Evolutionary conservation across 2,888 invertebrate genomes (phyloP).

Genomic region (Microctonus hyperodae): DNA sequence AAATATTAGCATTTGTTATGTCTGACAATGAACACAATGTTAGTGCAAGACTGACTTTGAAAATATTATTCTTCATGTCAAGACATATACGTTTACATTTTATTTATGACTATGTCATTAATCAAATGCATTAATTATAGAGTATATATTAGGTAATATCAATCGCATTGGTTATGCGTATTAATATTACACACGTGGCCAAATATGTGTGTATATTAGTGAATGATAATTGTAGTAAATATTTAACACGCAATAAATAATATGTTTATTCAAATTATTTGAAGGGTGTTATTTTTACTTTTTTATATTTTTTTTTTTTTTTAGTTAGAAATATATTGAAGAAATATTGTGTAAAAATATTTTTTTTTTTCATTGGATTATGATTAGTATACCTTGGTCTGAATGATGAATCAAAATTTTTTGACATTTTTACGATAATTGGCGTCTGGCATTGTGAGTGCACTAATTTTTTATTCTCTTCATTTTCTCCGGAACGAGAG

Average conservation of each 20-base stretch:
- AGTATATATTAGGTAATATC: constrained; percentile 21
- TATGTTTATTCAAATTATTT: background rate
- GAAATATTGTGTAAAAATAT: background rate
- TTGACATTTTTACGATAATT: constrained; percentile 46
- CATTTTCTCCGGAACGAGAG: constrained; percentile 40
- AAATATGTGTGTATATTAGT: constrained; percentile 19
- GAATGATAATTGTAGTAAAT: constrained; percentile 1
- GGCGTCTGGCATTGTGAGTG: constrained; percentile 42
- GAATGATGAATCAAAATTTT: constrained; percentile 47
- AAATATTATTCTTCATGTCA: background rate
- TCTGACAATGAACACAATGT: background rate
- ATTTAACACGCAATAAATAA: background rate
- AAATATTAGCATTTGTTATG: background rate
- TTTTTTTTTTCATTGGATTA: background rate
- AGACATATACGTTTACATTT: constrained; percentile 34
- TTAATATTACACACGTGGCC: constrained; percentile 16
- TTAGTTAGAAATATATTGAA: background rate
- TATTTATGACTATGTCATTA: constrained; percentile 33
- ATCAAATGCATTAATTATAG: constrained; percentile 34
- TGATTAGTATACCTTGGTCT: constrained; percentile 49
- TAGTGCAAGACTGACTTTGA: background rate
- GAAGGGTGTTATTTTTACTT: background rate
- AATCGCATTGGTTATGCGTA: constrained; percentile 2
- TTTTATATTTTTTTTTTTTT: background rate
- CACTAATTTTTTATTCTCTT: constrained; percentile 51